Evolutionary conservation across 2,888 invertebrate species (phyloP).

Genomic region (Hirtodrosophila confusa): DNA sequence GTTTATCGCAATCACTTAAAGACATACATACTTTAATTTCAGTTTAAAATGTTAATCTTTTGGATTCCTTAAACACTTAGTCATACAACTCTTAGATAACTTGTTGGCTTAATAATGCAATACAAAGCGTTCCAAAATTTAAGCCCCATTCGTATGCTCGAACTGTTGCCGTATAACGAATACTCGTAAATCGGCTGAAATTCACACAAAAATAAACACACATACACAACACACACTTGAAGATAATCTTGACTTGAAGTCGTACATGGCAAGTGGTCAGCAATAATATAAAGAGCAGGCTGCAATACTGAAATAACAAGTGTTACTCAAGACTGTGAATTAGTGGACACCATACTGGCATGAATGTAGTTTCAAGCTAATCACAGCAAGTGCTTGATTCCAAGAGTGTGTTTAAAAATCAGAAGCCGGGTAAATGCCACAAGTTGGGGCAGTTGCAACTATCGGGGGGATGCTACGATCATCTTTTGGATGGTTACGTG

Average conservation of each 20-base stretch:
- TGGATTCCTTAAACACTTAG: no score
- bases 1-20: no score
- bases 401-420: no score
- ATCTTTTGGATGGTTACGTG: conserved; percentile 5
- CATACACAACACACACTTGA: not conserved
- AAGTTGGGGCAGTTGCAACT: not conserved
- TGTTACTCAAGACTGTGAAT: conserved; percentile 62
- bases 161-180: conserved; percentile 14
- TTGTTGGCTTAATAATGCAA: conserved; percentile 4
- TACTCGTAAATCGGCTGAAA: not conserved
- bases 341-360: conserved; percentile 44
- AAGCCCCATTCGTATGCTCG: conserved; percentile 31
- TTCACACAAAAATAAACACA: not conserved
- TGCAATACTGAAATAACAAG: conserved; percentile 47
- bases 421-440: no score
- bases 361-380: not conserved
- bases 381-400: no score
- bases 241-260: not conserved
- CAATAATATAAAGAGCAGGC: not conserved
- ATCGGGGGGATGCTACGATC: not conserved
- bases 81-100: no score
- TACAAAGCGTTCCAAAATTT: conserved; percentile 8
- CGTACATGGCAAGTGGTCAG: conserved; percentile 13
- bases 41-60: no score
- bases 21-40: no score